Base-by-base conservation (phyloP, 2,888 invertebrate genomes). In the Agonum fuliginosum region DNA sequence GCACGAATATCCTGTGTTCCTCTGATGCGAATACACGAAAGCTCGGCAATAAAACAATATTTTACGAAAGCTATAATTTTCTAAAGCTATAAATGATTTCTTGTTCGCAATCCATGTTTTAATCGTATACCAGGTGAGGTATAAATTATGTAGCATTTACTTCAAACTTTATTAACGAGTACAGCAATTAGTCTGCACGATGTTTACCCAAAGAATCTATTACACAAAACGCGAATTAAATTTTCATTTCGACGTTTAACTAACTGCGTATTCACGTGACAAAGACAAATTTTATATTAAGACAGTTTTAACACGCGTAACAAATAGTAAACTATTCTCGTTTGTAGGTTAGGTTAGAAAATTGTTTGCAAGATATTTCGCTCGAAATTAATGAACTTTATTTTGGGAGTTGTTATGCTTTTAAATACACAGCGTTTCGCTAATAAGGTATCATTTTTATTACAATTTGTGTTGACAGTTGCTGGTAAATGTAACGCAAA, bases 121-220 rank as follows among this genome's bases (percentile, higher is more conserved):
- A 75, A 75, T 75, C 65, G 62, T 67, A 65, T 34, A 43, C 12
- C 67, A 41, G 62, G 37, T 27, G 67, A 67, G 46, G 67, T 75
- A 67, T 75, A 75, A 75, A 75, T 75, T 67, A 75, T 67, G 62
- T 67, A 67, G 51, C 67, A 75, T 67, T 74, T 65, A 48, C 74
- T 30, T 75, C 46, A 75, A 75, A 75, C 67, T 75, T 75, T 75
- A 75, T 75, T 75, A 75, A 75, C 51, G 75, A 75, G 51, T 58
- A 46, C 51, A 34, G 67, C 75, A 75, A 75, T 75, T 75, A 75
- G 67, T 48, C 34, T 34, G 46, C 67, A 51, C 72, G 24, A 34
- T 72, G 22, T 72, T 54, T 72, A 72, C 58, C 34, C 37, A 58
- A 72, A 54, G 72, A 72, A 72, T 58, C 41, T 72, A 72, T 72